Base-by-base conservation (phyloP, 2,888 invertebrate species). In the Agrochola litura region DNA sequence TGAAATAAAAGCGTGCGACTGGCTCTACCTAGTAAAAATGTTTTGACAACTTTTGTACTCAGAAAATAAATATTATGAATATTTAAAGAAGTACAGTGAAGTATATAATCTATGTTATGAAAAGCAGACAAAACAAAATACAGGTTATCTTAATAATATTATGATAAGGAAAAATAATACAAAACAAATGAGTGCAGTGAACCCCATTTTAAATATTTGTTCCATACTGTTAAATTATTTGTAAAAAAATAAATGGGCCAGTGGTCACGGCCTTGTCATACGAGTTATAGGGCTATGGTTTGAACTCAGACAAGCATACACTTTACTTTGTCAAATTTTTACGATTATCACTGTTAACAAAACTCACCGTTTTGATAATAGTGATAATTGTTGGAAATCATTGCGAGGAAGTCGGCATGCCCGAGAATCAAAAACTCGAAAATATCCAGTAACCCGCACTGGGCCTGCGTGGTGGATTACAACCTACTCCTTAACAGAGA, bases 141-240 rank as follows among this genome's bases (percentile, higher is more conserved):
- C n/a, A 19, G 22, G 22, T 25, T 46, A 76, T 64, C 64, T 14
- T 10, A 14, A 54, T 25, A 77, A 30, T 25, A 22, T 76, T 76
- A 19, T 22, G 64, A 64, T 56, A 76, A 22, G 46, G 46, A 46
- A 25, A 22, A 61, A 54, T 0, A 22, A 77, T 46, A 63, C 14
- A 58, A 58, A 60, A 69, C 30, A 10, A n/a, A 49, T 37, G 22
- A 37, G 19, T 43, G 6, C 6, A 2, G 3, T 63, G 37, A 73
- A 2, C 16, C 6, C 16, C 0, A 10, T 30, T 70, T 41, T 6
- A 19, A 12, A 30, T 67, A 5, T 25, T 12, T 19, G 37, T 19
- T 46, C 16, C 1, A 19, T 46, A 6, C 3, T 49, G 49, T 49
- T 16, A 14, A 14, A 37, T 37, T 37, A 37, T 37, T 37, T 37